These are phyloP conservation scores for Lagodon rhomboides DNA, from an alignment of 2,797 vertebrate species.

Conservation along the genomic window DNA sequence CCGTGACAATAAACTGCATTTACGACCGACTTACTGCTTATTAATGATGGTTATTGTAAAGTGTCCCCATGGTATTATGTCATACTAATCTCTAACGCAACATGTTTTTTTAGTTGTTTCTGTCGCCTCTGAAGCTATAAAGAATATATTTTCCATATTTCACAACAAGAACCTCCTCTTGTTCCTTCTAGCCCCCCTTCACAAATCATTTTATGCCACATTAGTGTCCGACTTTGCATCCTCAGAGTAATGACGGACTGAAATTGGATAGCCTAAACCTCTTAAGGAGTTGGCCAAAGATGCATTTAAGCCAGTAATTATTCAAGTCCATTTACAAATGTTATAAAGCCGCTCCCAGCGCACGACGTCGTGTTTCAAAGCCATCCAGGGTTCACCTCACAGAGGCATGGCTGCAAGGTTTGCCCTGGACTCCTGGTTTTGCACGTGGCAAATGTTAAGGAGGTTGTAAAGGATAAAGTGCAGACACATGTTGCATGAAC, in stretches of 20 bases:
- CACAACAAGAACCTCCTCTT: constrained; percentile 1
- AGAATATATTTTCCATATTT: background rate
- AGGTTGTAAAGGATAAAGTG: background rate
- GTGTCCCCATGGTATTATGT: background rate
- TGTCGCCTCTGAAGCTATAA: background rate
- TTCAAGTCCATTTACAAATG: constrained; percentile 3
- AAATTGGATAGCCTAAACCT: constrained; percentile 27
- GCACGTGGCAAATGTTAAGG: background rate
- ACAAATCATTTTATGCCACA: background rate
- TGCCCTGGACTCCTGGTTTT: background rate
- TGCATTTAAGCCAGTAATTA: constrained; percentile 24
- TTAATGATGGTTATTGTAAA: too few species aligned
- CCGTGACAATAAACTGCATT: too few species aligned
- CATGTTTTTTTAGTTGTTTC: background rate
- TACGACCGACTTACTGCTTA: too few species aligned
- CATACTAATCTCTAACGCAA: background rate
- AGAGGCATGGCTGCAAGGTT: background rate
- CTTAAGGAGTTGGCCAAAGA: constrained; percentile 12
- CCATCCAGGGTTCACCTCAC: background rate
- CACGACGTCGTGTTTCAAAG: constrained; percentile 1
- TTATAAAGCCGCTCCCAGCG: background rate
- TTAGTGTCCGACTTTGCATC: background rate
- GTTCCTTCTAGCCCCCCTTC: background rate
- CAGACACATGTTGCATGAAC: background rate
- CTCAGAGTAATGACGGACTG: constrained; percentile 7